Evolutionary conservation across 1,140 invertebrate species (phyloP), one percentile per base, ranked within the genome.

Genomic region (Drosophila navojoa): DNA sequence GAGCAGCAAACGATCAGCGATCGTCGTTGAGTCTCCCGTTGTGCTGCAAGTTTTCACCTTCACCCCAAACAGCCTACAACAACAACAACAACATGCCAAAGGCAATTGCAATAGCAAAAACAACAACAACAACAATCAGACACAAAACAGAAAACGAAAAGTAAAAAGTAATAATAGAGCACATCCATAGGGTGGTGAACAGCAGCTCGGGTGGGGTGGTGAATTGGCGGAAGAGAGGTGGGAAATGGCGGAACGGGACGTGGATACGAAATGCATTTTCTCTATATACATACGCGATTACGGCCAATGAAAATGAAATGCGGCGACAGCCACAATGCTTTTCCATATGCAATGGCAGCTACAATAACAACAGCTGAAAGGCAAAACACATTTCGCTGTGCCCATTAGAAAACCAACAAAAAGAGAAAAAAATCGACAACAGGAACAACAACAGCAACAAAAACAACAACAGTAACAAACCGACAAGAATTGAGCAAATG

Each of bases 41-140:
- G 50, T 58, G 68, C 64, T 85, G 75, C 53, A 72, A 81, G 64
- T 86, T 86, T 86, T 86, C 82, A 86, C 81, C 81, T 86, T 87
- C 81, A 86, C 82, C 81, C 81, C 81, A 78, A n/a, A 70, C 69
- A 62, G 60, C 50, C 45, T 52, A 69, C 53, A 64, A 45, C 52
- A 66, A 22, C 29, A 32, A 1, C 32, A 32, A 59, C 15, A n/a
- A n/a, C n/a, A n/a, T n/a, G n/a, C n/a, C n/a, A 32, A 32, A 35
- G 57, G n/a, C 44, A 68, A 54, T 27, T 9, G 35, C 45, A 55
- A 40, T 27, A 77, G 73, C 64, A 67, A 79, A 15, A 69, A 32
- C 52, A 50, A 63, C 50, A 70, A 50, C 64, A 66, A 58, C 64
- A 66, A 7, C 32, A 69, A 54, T 42, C 60, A 74, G 53, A 70